Base-by-base conservation (phyloP, 2,113 vertebrate genomes). In the Boulengeromyrus knoepffleri region DNA sequence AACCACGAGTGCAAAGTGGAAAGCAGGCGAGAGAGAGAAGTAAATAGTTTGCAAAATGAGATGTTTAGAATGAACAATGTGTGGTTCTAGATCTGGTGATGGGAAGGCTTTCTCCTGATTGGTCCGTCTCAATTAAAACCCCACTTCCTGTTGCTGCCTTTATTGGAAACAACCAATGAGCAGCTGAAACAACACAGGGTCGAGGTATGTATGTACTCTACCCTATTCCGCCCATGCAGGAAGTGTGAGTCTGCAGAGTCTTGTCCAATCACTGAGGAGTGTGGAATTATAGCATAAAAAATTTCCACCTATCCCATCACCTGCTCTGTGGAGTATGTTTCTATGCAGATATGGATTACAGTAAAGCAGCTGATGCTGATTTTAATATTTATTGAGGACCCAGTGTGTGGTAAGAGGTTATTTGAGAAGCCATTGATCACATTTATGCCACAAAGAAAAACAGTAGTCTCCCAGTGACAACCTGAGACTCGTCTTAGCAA, bases 361-460 rank as follows among this genome's bases (percentile, higher is more conserved):
- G 85, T 88, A 87, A 88, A 42, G 89, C 89, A 87, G 91, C 92
- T 92, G 93, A 92, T 3, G 27, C 92, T 92, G 77, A 90, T 92
- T 92, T 91, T 92, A 93, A 91, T 93, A 93, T 93, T 93, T 93
- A 93, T 93, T 93, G 91, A 92, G 88, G 52, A 47, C 89, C 77
- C 58, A 96, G 94, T 94, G 94, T 95, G 94, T 95, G 95, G 90
- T 92, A 92, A 90, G 92, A 91, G 92, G 93, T 94, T 91, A 58
- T 42, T 94, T 93, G 92, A 94, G 87, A 93, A 95, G 96, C 96
- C 94, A 94, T 95, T 94, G 94, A 93, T 88, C 85, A 95, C 93
- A 91, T 93, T 92, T 92, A 90, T 92, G 94, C 95, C 92, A 94
- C 94, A 94, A 92, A 85, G 90, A 89, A 90, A 88, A 74, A 53